Percentiles rank a stretch among this genome's conserved stretches.
phyloP scores from a whole-genome alignment of 2,797 vertebrate genomes.

The Hephaestus fuliginosus region DNA sequence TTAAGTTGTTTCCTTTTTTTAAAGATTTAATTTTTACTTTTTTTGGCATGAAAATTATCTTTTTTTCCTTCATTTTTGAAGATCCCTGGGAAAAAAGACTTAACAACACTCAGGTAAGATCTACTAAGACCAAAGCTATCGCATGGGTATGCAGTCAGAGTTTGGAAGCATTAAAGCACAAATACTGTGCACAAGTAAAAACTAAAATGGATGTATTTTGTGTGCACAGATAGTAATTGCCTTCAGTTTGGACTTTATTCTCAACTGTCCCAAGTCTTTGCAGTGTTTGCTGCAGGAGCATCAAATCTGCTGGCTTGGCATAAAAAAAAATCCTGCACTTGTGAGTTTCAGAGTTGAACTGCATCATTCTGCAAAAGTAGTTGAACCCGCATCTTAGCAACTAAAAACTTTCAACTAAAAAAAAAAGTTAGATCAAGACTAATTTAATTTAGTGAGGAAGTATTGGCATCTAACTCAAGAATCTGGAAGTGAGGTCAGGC shows the following conservation, averaged over 20 bases:
- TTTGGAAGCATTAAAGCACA: slow-evolving; percentile 19
- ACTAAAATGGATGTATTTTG: neutral
- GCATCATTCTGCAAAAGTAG: slow-evolving; percentile 19
- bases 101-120: slow-evolving; percentile 73
- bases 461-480: neutral
- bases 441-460: neutral
- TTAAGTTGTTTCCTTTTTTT: neutral
- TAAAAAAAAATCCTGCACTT: slow-evolving; percentile 24
- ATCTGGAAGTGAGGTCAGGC: slow-evolving; percentile 20
- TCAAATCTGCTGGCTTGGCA: slow-evolving; percentile 45
- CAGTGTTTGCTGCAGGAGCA: slow-evolving; percentile 45
- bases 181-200: slow-evolving; percentile 1
- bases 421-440: slow-evolving; percentile 3
- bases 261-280: slow-evolving; percentile 8
- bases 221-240: neutral
- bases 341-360: slow-evolving; percentile 43
- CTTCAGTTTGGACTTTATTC: neutral
- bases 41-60: neutral
- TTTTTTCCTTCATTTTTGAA: slow-evolving; percentile 30
- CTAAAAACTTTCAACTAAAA: neutral
- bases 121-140: slow-evolving; percentile 35
- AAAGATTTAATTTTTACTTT: slow-evolving; percentile 1
- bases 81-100: slow-evolving; percentile 37
- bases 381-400: slow-evolving; percentile 3
- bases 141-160: slow-evolving; percentile 54